These are phyloP conservation scores for Atherinomorus stipes DNA, from an alignment of 2,113 vertebrate species.

Conservation along the genomic window DNA sequence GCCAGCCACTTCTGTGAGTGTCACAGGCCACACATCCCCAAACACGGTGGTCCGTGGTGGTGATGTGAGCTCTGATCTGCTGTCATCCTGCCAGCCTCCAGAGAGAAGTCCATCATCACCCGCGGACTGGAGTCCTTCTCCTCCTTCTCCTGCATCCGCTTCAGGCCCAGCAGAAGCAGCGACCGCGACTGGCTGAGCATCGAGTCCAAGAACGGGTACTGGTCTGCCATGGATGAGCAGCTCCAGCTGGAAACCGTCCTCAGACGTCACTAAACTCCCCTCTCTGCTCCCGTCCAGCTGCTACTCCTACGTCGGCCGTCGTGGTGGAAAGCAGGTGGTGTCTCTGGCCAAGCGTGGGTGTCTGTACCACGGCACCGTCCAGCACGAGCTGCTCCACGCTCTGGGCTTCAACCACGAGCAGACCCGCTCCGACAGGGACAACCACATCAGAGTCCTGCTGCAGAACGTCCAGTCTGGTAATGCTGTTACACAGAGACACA, in stretches of 20 bases:
- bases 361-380: slow-evolving; percentile 56
- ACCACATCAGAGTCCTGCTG: slow-evolving; percentile 62
- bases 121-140: slow-evolving; percentile 64
- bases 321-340: slow-evolving; percentile 65
- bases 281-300: slow-evolving; percentile 58
- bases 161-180: slow-evolving; percentile 51
- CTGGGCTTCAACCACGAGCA: slow-evolving; percentile 82
- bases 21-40: not conserved
- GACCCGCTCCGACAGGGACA: slow-evolving; percentile 74
- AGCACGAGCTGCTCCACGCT: slow-evolving; percentile 79
- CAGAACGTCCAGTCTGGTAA: slow-evolving; percentile 55
- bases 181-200: slow-evolving; percentile 66
- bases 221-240: not conserved
- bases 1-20: slow-evolving; percentile 69
- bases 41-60: not conserved
- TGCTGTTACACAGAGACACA: not conserved
- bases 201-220: slow-evolving; percentile 55
- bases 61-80: too few species aligned
- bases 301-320: slow-evolving; percentile 68
- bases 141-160: slow-evolving; percentile 76
- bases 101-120: slow-evolving; percentile 62
- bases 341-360: slow-evolving; percentile 67
- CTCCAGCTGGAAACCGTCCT: not conserved
- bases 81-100: slow-evolving; percentile 41
- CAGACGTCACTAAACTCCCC: not conserved